Evolutionary conservation across 2,113 vertebrate species (phyloP).

Genomic region (Corythornis madagascariensis): DNA sequence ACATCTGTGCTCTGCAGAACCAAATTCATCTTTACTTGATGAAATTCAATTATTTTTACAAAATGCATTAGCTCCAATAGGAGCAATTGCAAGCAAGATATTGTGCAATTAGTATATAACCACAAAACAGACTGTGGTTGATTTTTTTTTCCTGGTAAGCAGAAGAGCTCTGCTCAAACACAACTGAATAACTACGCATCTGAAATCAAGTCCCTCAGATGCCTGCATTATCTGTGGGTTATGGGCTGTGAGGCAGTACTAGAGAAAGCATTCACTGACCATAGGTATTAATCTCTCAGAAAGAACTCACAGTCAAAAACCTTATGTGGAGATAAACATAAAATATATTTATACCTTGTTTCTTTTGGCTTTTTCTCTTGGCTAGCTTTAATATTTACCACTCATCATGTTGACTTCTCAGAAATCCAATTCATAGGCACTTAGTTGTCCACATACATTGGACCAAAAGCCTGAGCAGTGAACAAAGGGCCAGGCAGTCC

Average conservation of each 20-base stretch:
- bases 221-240: not conserved
- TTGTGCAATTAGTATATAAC: not conserved
- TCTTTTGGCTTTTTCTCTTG: slow-evolving; percentile 14
- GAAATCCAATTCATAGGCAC: not conserved
- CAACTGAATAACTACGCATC: not conserved
- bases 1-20: slow-evolving; percentile 12
- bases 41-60: not conserved
- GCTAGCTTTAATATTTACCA: slow-evolving; percentile 7
- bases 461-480: not conserved
- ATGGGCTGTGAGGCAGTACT: not conserved
- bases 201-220: not conserved
- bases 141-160: not conserved
- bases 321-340: slow-evolving; percentile 41
- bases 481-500: rapidly evolving
- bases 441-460: not conserved
- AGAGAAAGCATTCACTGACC: not conserved
- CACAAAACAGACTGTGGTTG: not conserved
- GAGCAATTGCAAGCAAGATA: not conserved
- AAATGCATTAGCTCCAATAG: not conserved
- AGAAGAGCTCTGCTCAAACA: not conserved
- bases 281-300: not conserved
- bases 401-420: not conserved
- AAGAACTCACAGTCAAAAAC: not conserved
- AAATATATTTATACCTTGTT: slow-evolving; percentile 29
- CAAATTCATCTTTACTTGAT: slow-evolving; percentile 3